Conservation (phyloP, 2,113 vertebrate species). For the Psephotus haematonotus region DNA sequence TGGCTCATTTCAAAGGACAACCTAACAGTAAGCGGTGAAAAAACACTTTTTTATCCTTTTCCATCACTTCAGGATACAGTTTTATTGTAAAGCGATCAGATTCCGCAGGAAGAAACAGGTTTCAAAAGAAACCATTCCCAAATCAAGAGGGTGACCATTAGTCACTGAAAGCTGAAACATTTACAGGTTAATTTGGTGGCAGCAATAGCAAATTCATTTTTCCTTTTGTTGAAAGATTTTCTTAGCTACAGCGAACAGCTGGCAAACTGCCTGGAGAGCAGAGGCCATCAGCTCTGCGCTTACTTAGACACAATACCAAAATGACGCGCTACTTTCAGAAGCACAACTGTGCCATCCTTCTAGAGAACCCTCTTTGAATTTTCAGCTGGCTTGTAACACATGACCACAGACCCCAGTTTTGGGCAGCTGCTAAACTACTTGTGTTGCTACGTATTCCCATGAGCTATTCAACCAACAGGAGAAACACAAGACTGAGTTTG, state of each 20-base stretch:
- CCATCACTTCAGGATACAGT: neutral
- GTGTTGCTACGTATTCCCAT: neutral
- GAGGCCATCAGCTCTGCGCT: neutral
- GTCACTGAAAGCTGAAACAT: neutral
- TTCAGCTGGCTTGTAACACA: neutral
- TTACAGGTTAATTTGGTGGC: neutral
- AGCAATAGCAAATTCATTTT: neutral
- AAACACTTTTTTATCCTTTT: neutral
- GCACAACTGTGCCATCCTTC: neutral
- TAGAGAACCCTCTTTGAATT: neutral
- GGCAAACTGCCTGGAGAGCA: neutral
- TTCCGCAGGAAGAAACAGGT: neutral
- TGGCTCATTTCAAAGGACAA: neutral
- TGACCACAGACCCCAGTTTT: neutral
- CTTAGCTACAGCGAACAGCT: fast-evolving
- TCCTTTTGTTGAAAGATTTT: neutral
- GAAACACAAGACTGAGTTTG: neutral
- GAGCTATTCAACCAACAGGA: neutral
- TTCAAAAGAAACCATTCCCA: neutral
- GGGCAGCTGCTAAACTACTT: neutral
- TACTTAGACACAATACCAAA: neutral
- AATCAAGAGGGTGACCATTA: neutral
- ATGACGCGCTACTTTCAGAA: neutral
- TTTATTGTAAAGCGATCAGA: neutral
- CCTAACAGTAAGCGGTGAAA: neutral